Evolutionary conservation across 2,113 vertebrate species (phyloP).

Genomic region (Anhinga anhinga): DNA sequence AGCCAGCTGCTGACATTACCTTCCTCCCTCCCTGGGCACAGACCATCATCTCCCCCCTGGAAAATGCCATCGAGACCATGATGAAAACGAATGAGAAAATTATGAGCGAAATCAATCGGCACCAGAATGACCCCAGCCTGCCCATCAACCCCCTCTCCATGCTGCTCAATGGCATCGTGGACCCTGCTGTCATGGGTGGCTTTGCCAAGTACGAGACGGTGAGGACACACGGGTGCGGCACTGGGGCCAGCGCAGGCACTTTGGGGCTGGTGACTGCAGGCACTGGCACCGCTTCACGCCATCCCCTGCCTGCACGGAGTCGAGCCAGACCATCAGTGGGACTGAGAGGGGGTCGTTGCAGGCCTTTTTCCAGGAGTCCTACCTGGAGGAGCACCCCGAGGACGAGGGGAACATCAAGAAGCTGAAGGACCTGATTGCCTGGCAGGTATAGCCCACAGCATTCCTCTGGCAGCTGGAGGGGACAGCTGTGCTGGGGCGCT

Average conservation of each 20-base stretch:
- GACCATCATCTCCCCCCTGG: slow-evolving; percentile 56
- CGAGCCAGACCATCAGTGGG: rapidly evolving
- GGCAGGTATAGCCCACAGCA: slow-evolving; percentile 29
- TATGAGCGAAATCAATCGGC: slow-evolving; percentile 44
- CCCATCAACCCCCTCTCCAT: slow-evolving; percentile 56
- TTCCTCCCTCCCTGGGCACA: not conserved
- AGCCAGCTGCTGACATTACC: not conserved
- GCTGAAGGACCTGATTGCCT: slow-evolving; percentile 65
- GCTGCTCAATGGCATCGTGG: slow-evolving; percentile 52
- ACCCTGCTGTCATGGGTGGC: slow-evolving; percentile 44
- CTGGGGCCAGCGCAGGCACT: rapidly evolving
- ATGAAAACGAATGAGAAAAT: slow-evolving; percentile 61
- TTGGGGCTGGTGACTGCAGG: rapidly evolving
- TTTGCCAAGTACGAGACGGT: slow-evolving; percentile 43
- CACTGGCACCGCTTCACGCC: rapidly evolving
- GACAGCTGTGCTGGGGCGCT: rapidly evolving
- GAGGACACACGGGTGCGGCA: rapidly evolving
- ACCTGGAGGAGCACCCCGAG: slow-evolving; percentile 26
- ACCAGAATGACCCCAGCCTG: slow-evolving; percentile 29
- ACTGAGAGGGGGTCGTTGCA: not conserved
- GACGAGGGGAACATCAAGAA: not conserved
- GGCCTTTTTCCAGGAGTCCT: slow-evolving; percentile 66
- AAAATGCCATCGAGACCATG: slow-evolving; percentile 66
- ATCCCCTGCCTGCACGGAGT: rapidly evolving
- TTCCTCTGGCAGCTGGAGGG: not conserved